phyloP scores from a whole-genome alignment of 1,140 invertebrate species.

The Eulimnadia texana region DNA sequence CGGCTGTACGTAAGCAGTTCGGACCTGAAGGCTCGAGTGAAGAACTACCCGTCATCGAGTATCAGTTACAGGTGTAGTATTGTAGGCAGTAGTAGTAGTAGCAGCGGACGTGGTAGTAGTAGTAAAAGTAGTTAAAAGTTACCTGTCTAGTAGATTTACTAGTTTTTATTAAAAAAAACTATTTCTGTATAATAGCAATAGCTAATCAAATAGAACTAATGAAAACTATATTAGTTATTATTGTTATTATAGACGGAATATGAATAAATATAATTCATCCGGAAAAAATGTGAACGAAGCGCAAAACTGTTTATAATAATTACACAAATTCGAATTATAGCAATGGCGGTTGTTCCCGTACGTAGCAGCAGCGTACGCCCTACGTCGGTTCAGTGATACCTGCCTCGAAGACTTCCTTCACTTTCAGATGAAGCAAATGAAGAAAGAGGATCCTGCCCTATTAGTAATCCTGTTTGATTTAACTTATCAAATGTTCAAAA shows the following conservation, averaged over 20 bases:
- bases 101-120: too few species aligned
- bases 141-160: conserved; percentile 1
- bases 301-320: too few species aligned
- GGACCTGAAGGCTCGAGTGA: conserved; percentile 37
- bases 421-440: conserved; percentile 33
- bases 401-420: conserved; percentile 38
- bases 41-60: conserved; percentile 77
- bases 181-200: too few species aligned
- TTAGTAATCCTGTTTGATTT: conserved; percentile 12
- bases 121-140: not conserved
- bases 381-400: conserved; percentile 51
- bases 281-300: too few species aligned
- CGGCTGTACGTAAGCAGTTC: conserved; percentile 78
- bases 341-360: conserved; percentile 86
- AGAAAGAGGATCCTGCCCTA: conserved; percentile 10
- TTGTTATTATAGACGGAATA: too few species aligned
- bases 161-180: too few species aligned
- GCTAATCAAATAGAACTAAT: too few species aligned
- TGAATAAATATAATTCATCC: too few species aligned
- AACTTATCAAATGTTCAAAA: not conserved
- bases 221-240: too few species aligned
- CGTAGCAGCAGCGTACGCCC: conserved; percentile 61
- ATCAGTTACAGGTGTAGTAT: conserved; percentile 58
- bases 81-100: too few species aligned
- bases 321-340: too few species aligned